Percentiles rank a stretch among this genome's conserved stretches.
These are phyloP conservation scores for Orycteropus afer DNA, from an alignment of 2,113 vertebrate species.

Conservation along the genomic window DNA sequence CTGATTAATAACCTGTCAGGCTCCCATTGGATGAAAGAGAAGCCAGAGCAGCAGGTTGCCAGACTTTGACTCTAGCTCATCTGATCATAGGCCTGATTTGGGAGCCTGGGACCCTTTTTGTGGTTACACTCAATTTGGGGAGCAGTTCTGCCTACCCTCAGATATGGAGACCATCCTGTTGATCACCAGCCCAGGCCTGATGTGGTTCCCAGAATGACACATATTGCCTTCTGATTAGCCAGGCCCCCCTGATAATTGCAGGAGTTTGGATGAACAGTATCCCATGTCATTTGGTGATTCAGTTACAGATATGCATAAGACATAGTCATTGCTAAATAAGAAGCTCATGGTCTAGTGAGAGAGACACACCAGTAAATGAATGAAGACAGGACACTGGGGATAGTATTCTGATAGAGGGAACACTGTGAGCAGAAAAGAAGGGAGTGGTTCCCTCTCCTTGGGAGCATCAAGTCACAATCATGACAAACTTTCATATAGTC, in stretches of 20 bases:
- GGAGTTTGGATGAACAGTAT: neutral
- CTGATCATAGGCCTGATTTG: neutral
- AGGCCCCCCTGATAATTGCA: neutral
- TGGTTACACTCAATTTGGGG: neutral
- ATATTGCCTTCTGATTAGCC: neutral
- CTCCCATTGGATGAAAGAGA: conserved; percentile 14
- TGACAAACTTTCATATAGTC: neutral
- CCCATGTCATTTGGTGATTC: neutral
- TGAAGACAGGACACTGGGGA: neutral
- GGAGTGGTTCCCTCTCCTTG: neutral
- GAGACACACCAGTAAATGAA: neutral
- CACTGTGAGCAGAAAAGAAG: neutral
- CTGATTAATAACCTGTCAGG: conserved; percentile 77
- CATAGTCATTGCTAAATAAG: neutral
- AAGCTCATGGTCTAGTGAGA: neutral
- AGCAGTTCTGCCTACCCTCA: neutral
- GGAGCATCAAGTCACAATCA: neutral
- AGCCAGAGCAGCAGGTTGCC: conserved; percentile 10
- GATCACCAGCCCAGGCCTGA: neutral
- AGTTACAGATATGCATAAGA: neutral
- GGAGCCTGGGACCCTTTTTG: neutral
- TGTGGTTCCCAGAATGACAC: neutral
- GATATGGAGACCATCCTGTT: neutral
- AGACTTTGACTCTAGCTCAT: neutral
- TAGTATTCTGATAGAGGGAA: neutral